These are phyloP conservation scores for Diceros bicornis DNA, from an alignment of 2,797 vertebrate genomes.

Conservation along the genomic window DNA sequence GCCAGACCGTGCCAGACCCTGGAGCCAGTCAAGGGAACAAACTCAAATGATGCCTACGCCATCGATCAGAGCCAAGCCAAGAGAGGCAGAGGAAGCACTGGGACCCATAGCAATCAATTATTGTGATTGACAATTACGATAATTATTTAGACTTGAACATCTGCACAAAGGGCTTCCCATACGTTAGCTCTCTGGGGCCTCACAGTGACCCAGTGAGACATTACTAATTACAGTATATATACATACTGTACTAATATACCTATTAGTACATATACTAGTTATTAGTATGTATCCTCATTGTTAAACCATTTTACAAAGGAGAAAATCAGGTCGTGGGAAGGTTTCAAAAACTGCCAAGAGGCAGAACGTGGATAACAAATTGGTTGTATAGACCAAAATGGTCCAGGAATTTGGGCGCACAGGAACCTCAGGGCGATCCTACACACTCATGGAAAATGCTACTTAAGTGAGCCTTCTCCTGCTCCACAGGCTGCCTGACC, in stretches of 20 bases:
- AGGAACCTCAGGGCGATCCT: not conserved
- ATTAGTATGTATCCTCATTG: not conserved
- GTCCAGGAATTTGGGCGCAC: not conserved
- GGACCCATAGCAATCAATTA: not conserved
- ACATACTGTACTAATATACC: not conserved
- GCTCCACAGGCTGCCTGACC: not conserved
- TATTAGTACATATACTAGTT: not conserved
- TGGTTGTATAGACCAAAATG: not conserved
- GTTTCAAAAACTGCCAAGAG: not conserved
- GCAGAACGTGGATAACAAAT: not conserved
- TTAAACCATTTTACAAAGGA: not conserved
- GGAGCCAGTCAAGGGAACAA: not conserved
- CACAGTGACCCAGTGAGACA: not conserved
- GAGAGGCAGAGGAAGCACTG: not conserved
- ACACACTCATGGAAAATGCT: not conserved
- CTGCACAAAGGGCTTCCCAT: not conserved
- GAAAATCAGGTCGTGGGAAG: not conserved
- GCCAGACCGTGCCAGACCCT: no score
- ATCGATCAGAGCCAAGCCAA: not conserved
- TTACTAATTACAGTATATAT: not conserved
- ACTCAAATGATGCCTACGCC: not conserved
- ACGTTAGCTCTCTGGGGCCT: not conserved
- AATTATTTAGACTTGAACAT: not conserved
- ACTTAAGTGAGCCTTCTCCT: not conserved
- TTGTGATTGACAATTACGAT: not conserved